Evolutionary conservation across 2,888 invertebrate genomes (phyloP), one percentile per base, ranked within the genome.

Genomic region (Tanypteryx hageni): DNA sequence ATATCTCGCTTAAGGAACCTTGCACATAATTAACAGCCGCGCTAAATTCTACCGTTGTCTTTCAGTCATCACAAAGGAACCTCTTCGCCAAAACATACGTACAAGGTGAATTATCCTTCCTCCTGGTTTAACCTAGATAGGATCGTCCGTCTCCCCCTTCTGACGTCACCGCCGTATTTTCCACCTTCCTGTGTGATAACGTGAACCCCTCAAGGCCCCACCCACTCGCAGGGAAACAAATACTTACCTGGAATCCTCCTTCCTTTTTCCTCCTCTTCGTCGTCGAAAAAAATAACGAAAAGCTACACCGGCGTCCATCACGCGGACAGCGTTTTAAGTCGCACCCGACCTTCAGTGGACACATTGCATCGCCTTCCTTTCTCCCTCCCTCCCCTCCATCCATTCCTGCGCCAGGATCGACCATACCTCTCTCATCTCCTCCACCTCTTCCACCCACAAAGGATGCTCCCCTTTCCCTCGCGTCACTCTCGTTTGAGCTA

Each of bases 261-360:
- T 64, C 64, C n/a, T 27, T 76, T 16, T 22, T 76, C 76, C 76
- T 5, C 0, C 68, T 27, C 8, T 11, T 27, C 44, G 44, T 3
- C 44, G 44, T 44, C 44, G 44, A 44, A 44, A 44, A 27, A 76
- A 27, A 76, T 76, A 76, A 76, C 22, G 76, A 76, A 76, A 76
- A 76, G 76, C 76, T 76, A 76, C 27, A 22, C 22, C 76, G 27
- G 27, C 27, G 76, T 76, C 76, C 76, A 76, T 76, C 76, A 76
- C 11, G 76, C 16, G 64, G 64, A 64, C 18, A 64, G 7, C 8
- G 16, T 64, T 64, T 22, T 16, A 22, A 68, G 68, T 22, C 68
- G 68, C 68, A 76, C 76, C 76, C 76, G 76, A 44, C 44, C 44
- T 44, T 44, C 44, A 44, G 44, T 44, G 44, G 76, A 76, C 27